phyloP scores from a whole-genome alignment of 2,113 vertebrate species.

The Hipposideros armiger region DNA sequence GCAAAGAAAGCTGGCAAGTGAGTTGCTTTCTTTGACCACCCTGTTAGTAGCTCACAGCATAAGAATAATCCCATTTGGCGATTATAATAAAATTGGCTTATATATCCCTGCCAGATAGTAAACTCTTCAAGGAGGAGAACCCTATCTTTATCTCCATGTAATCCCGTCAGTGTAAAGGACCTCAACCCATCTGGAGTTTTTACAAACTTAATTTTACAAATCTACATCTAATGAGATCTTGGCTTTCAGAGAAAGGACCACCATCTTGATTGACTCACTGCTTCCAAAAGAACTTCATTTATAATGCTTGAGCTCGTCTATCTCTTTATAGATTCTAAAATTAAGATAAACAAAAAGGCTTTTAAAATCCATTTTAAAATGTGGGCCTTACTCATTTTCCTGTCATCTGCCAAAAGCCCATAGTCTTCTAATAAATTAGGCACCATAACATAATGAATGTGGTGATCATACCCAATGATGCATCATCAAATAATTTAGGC shows the following conservation, averaged over 20 bases:
- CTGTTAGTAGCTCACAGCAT: background rate
- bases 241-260: background rate
- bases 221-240: background rate
- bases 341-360: background rate
- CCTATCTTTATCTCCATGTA: background rate
- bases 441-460: background rate
- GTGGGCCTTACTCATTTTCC: background rate
- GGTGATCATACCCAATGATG: background rate
- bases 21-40: background rate
- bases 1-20: background rate
- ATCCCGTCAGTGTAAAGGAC: background rate
- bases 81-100: background rate
- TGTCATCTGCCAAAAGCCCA: background rate
- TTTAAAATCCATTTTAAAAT: slow-evolving; percentile 46
- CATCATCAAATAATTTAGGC: slow-evolving; percentile 36
- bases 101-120: background rate
- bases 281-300: background rate
- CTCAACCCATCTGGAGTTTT: background rate
- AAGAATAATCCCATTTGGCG: background rate
- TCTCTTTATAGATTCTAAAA: background rate
- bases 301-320: background rate
- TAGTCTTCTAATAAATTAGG: slow-evolving; percentile 7
- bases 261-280: background rate
- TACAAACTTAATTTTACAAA: slow-evolving; percentile 30
- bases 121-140: background rate